phyloP scores from a whole-genome alignment of 2,797 vertebrate genomes.

The Numenius phaeopus region DNA sequence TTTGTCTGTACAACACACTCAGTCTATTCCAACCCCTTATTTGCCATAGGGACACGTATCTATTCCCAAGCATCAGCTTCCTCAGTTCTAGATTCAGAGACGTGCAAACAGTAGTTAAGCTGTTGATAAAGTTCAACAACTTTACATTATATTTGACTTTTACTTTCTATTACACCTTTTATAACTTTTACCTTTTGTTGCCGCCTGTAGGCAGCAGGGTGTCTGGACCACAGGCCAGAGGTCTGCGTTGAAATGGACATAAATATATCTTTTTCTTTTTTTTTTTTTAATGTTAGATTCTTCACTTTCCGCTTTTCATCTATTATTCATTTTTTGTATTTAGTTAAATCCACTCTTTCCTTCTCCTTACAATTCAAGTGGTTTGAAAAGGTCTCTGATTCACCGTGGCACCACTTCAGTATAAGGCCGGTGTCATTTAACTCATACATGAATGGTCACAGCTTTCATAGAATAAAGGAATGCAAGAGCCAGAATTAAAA shows the following conservation, averaged over 20 bases:
- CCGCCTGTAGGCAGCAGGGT: neutral
- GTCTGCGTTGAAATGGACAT: neutral
- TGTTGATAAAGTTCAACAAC: neutral
- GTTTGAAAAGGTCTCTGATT: constrained; percentile 18
- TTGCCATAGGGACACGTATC: neutral
- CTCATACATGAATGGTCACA: neutral
- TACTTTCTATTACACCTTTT: neutral
- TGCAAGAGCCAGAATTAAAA: neutral
- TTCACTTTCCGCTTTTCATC: neutral
- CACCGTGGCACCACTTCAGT: neutral
- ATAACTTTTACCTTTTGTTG: neutral
- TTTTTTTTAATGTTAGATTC: neutral
- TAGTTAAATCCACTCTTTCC: neutral
- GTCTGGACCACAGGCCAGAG: neutral
- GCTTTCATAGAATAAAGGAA: neutral
- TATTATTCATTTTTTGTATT: neutral
- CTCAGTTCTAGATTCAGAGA: neutral
- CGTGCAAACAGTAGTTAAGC: neutral
- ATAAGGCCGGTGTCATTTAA: neutral
- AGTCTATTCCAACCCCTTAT: neutral
- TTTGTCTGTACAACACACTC: neutral
- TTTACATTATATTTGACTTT: neutral
- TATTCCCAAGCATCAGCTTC: neutral
- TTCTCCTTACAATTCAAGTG: neutral
- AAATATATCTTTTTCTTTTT: neutral